Conservation (phyloP, 2,888 invertebrate species). For the Shargacucullia verbasci region DNA sequence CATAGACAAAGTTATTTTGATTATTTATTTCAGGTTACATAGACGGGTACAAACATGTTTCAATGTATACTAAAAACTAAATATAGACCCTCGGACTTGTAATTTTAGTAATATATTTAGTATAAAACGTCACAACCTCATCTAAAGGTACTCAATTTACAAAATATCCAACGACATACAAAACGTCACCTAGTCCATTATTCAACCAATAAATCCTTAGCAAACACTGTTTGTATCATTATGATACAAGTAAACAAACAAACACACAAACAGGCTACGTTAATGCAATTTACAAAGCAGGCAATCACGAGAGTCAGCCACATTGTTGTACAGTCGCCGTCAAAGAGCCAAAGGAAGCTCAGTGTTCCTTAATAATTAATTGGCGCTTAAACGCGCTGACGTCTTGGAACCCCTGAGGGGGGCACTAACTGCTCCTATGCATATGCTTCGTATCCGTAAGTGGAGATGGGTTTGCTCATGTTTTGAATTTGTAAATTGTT, state of each 20-base stretch:
- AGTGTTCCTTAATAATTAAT: constrained; percentile 87
- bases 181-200: background rate
- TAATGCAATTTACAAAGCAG: constrained; percentile 86
- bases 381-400: constrained; percentile 87
- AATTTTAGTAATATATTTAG: too few species aligned
- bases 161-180: too few species aligned
- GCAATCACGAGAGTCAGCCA: constrained; percentile 84
- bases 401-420: constrained; percentile 80
- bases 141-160: too few species aligned
- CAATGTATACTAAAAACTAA: too few species aligned
- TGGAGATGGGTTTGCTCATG: constrained; percentile 66
- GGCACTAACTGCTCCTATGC: constrained; percentile 80
- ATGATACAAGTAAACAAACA: constrained; percentile 44
- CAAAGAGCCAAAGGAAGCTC: constrained; percentile 86
- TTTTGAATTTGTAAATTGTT: constrained; percentile 62
- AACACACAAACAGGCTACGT: constrained; percentile 69
- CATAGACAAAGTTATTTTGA: too few species aligned
- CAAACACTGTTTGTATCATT: constrained; percentile 24
- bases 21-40: too few species aligned
- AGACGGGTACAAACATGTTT: too few species aligned
- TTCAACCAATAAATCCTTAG: constrained; percentile 16
- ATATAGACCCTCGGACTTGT: too few species aligned
- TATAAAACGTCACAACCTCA: too few species aligned
- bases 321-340: constrained; percentile 85
- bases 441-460: constrained; percentile 70